phyloP scores from a whole-genome alignment of 2,888 invertebrate species.

The Agrochola lychnidis region DNA sequence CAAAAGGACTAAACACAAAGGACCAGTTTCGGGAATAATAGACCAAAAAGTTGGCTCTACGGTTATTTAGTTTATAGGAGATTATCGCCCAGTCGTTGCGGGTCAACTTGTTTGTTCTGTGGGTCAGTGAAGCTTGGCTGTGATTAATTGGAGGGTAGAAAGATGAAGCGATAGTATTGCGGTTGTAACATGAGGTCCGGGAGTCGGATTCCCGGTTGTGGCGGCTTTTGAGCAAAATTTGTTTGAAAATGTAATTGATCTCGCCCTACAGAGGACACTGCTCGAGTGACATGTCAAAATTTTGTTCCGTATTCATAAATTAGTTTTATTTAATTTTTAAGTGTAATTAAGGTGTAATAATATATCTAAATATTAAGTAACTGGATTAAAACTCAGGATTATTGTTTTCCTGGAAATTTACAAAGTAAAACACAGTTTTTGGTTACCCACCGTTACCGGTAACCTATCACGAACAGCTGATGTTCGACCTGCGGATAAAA shows the following conservation, averaged over 20 bases:
- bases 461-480: too few relatives aligned
- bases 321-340: too few relatives aligned
- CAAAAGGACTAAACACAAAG: constrained; percentile 40
- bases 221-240: constrained; percentile 18
- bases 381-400: too few relatives aligned
- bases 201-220: constrained; percentile 4
- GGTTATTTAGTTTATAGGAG: constrained; percentile 51
- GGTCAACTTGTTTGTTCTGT: constrained; percentile 57
- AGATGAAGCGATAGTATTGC: constrained; percentile 44
- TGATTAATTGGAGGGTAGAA: constrained; percentile 57
- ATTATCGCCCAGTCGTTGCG: constrained; percentile 58
- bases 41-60: constrained; percentile 46
- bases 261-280: too few relatives aligned
- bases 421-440: too few relatives aligned
- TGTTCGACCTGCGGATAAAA: too few relatives aligned
- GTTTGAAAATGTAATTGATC: background rate
- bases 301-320: too few relatives aligned
- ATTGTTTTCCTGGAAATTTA: too few relatives aligned
- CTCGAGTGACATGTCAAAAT: too few relatives aligned
- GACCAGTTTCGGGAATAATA: constrained; percentile 27
- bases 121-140: constrained; percentile 33
- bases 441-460: too few relatives aligned
- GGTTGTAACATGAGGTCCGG: constrained; percentile 36
- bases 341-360: too few relatives aligned
- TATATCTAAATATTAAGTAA: too few relatives aligned